phyloP scores from a whole-genome alignment of 2,113 vertebrate species.

The Canis aureus region DNA sequence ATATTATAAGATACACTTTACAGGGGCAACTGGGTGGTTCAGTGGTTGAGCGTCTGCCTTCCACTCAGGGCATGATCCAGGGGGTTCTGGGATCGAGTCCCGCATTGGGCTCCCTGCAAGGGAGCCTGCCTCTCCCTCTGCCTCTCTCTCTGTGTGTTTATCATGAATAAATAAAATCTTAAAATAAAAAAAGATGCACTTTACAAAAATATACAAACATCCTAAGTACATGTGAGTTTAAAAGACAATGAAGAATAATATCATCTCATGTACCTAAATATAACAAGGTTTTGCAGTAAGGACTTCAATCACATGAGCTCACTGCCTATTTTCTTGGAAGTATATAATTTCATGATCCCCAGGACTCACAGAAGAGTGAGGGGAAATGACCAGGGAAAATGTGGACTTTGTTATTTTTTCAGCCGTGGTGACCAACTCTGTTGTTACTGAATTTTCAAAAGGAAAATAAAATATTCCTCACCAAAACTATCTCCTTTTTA shows the following conservation, averaged over 20 bases:
- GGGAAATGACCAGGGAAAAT: background rate
- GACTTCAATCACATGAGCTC: background rate
- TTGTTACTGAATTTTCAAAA: constrained; percentile 11
- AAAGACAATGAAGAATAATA: background rate
- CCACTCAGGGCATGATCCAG: too few relatives aligned
- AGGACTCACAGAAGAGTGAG: background rate
- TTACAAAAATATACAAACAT: background rate
- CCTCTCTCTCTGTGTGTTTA: too few relatives aligned
- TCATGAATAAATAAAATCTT: too few relatives aligned
- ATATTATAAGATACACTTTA: background rate
- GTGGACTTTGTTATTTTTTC: background rate
- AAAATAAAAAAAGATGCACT: too few relatives aligned
- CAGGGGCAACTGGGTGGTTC: too few relatives aligned
- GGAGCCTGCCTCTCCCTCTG: too few relatives aligned
- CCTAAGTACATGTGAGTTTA: background rate
- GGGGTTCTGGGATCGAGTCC: too few relatives aligned
- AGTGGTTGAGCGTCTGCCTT: too few relatives aligned
- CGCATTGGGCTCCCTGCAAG: too few relatives aligned
- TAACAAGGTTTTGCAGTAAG: background rate
- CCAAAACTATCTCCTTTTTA: background rate
- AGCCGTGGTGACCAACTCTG: background rate
- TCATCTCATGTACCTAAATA: background rate
- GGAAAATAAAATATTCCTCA: constrained; percentile 11
- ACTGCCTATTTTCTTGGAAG: background rate
- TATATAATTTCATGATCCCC: background rate